Percentiles rank a stretch among this genome's conserved stretches.
phyloP scores from a whole-genome alignment of 2,797 vertebrate genomes.

The Mareca penelope region DNA sequence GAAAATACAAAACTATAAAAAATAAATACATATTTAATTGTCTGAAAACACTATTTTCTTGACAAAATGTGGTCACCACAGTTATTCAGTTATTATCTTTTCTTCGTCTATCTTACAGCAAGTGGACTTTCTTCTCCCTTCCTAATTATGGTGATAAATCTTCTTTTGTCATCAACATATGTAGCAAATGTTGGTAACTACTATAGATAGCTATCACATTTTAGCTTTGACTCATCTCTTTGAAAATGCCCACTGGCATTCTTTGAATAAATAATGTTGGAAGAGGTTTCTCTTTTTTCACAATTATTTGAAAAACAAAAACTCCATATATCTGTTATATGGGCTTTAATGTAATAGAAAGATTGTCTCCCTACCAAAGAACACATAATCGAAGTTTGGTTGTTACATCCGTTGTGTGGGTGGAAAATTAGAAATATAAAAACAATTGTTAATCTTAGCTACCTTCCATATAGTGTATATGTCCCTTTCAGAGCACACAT shows the following conservation, averaged over 20 bases:
- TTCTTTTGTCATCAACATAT: not conserved
- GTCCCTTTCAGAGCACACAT: not conserved
- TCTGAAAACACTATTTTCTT: not conserved
- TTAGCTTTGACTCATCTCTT: not conserved
- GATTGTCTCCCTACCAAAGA: not conserved
- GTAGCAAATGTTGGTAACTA: not conserved
- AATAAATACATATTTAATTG: not conserved
- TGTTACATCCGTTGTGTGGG: not conserved
- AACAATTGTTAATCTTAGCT: not conserved
- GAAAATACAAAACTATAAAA: not conserved
- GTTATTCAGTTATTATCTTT: not conserved
- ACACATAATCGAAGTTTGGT: not conserved
- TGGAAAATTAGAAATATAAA: not conserved
- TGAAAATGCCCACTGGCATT: rapidly evolving
- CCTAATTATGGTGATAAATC: not conserved
- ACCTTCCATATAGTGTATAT: not conserved
- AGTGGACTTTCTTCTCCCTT: not conserved
- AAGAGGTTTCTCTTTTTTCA: not conserved
- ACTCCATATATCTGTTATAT: not conserved
- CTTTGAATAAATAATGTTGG: not conserved
- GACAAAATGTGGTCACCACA: not conserved
- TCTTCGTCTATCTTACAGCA: not conserved
- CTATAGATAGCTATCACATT: not conserved
- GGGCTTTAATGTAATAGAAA: not conserved
- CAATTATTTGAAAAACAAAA: not conserved